phyloP scores from a whole-genome alignment of 2,888 invertebrate genomes.

The Sinohyriopsis cumingii region DNA sequence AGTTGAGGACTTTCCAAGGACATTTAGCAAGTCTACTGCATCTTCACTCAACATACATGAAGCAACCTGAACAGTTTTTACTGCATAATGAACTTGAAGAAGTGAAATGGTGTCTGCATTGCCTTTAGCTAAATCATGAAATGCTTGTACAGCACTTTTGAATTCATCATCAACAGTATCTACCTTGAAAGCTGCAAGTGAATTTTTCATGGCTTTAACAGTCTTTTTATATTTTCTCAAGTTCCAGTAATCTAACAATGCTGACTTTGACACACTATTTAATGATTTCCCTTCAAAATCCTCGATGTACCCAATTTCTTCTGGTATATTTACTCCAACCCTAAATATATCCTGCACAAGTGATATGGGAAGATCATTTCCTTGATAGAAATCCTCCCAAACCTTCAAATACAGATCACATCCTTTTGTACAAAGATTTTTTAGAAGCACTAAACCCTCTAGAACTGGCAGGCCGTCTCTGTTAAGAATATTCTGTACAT shows the following conservation, averaged over 20 bases:
- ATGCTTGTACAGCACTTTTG: conserved; percentile 21
- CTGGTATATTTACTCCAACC: background rate
- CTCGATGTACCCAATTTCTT: too few relatives aligned
- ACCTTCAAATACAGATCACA: conserved; percentile 10
- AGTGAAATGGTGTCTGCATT: conserved; percentile 10
- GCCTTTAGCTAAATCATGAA: conserved; percentile 13
- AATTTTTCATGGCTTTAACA: conserved; percentile 8
- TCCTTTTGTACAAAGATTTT: background rate
- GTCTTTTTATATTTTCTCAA: background rate
- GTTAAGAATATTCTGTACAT: too few relatives aligned
- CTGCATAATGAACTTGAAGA: conserved; percentile 11
- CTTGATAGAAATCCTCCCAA: conserved; percentile 19
- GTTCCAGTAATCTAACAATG: too few relatives aligned
- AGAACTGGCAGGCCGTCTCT: too few relatives aligned
- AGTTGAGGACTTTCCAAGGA: conserved; percentile 15
- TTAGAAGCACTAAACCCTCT: too few relatives aligned
- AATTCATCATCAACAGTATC: conserved; percentile 12
- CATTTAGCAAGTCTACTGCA: conserved; percentile 19
- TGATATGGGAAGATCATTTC: conserved; percentile 9
- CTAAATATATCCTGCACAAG: conserved; percentile 10
- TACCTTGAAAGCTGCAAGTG: conserved; percentile 1
- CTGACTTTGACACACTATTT: too few relatives aligned
- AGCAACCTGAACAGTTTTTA: conserved; percentile 21
- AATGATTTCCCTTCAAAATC: too few relatives aligned
- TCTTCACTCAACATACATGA: conserved; percentile 12